Conservation (phyloP, 2,888 invertebrate genomes). For the Megalurothrips usitatus region DNA sequence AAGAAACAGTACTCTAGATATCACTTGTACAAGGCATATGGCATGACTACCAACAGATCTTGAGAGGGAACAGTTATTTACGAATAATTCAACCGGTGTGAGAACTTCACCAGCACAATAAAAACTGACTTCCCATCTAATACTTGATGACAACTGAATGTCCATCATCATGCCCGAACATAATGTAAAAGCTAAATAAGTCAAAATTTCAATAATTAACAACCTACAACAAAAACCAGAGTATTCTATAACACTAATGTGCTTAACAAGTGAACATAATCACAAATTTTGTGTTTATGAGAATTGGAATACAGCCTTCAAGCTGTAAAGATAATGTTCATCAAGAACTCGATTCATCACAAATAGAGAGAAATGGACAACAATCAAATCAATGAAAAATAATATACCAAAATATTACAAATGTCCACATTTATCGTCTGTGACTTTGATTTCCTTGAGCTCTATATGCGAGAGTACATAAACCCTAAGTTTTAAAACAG, state of each 20-base stretch:
- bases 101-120: too few relatives aligned
- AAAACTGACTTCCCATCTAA: too few relatives aligned
- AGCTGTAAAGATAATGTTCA: not conserved
- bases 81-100: too few relatives aligned
- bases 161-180: not conserved
- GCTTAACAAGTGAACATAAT: not conserved
- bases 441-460: conserved; percentile 15
- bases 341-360: conserved; percentile 13
- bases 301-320: not conserved
- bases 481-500: not conserved
- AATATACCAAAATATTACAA: not conserved
- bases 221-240: not conserved
- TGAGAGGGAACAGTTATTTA: too few relatives aligned
- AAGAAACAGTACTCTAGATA: too few relatives aligned
- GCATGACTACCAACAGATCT: too few relatives aligned
- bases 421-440: not conserved
- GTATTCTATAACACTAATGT: not conserved
- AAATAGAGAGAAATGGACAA: not conserved
- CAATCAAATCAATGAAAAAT: not conserved
- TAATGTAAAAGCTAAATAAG: not conserved
- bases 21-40: too few relatives aligned
- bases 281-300: conserved; percentile 3
- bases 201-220: conserved; percentile 12
- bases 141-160: too few relatives aligned
- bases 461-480: too few relatives aligned